Evolutionary conservation across 2,113 vertebrate genomes (phyloP).

Genomic region (Anhinga anhinga): DNA sequence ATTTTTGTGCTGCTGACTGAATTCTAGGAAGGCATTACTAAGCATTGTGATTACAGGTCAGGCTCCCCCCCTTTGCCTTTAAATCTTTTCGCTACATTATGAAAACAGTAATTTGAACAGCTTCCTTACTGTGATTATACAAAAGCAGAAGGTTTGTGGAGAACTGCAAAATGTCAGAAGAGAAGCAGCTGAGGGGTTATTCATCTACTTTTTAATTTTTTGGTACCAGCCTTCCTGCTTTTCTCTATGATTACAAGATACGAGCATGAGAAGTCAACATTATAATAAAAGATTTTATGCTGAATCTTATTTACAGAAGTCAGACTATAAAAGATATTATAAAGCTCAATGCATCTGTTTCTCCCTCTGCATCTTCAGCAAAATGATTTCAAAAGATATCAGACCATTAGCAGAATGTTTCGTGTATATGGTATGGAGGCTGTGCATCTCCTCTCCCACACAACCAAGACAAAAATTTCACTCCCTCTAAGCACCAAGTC

Average conservation of each 20-base stretch:
- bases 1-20: conserved; percentile 44
- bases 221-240: neutral
- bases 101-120: conserved; percentile 57
- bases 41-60: conserved; percentile 65
- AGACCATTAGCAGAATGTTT: neutral
- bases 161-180: conserved; percentile 15
- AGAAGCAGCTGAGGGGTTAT: conserved; percentile 13
- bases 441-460: neutral
- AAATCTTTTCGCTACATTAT: neutral
- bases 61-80: conserved; percentile 33
- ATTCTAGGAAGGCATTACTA: conserved; percentile 58
- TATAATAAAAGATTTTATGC: neutral
- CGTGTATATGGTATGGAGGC: neutral
- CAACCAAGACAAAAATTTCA: neutral
- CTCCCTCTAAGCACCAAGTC: neutral
- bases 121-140: conserved; percentile 27
- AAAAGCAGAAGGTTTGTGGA: conserved; percentile 11
- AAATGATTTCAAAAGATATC: neutral
- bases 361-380: neutral
- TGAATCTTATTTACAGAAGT: neutral
- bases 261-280: neutral
- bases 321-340: neutral
- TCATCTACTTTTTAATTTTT: neutral
- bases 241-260: neutral
- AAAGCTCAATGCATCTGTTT: conserved; percentile 11